Percentiles rank a stretch among this genome's conserved stretches.
Conservation (phyloP, 2,888 invertebrate species). For the Lithosia quadra region DNA sequence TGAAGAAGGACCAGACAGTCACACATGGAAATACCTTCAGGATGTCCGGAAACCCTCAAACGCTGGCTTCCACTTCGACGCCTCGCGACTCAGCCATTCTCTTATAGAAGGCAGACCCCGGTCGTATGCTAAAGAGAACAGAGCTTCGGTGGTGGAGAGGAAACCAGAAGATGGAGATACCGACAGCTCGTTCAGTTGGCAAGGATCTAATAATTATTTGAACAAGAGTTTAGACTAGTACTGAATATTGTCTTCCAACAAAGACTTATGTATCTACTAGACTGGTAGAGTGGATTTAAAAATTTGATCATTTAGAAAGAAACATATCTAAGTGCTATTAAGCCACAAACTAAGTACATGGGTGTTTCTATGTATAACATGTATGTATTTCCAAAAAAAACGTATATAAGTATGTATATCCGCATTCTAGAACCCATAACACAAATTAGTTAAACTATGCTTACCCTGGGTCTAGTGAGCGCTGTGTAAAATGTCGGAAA, state of each 20-base stretch:
- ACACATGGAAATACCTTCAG: constrained; percentile 81
- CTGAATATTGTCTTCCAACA: constrained; percentile 9
- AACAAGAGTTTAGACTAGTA: constrained; percentile 47
- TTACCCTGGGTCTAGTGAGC: too few relatives aligned
- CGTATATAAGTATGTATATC: too few relatives aligned
- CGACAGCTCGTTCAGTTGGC: constrained; percentile 82
- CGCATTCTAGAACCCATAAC: too few relatives aligned
- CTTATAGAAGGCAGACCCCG: constrained; percentile 59
- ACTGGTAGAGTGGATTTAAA: not conserved
- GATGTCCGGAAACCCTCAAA: constrained; percentile 82
- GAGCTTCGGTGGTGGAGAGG: constrained; percentile 61
- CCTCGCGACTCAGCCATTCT: constrained; percentile 68
- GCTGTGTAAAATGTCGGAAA: too few relatives aligned
- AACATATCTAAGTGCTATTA: too few relatives aligned
- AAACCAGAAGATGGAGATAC: constrained; percentile 75
- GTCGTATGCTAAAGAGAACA: constrained; percentile 56
- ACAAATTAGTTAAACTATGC: too few relatives aligned
- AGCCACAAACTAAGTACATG: too few relatives aligned
- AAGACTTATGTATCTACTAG: not conserved
- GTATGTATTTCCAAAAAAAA: too few relatives aligned
- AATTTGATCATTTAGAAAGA: too few relatives aligned
- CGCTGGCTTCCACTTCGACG: constrained; percentile 77
- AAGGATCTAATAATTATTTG: constrained; percentile 68
- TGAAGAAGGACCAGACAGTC: constrained; percentile 69
- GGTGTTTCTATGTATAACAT: too few relatives aligned